Conservation (phyloP, 2,797 vertebrate genomes). For the Stomatorhinus walkeri region DNA sequence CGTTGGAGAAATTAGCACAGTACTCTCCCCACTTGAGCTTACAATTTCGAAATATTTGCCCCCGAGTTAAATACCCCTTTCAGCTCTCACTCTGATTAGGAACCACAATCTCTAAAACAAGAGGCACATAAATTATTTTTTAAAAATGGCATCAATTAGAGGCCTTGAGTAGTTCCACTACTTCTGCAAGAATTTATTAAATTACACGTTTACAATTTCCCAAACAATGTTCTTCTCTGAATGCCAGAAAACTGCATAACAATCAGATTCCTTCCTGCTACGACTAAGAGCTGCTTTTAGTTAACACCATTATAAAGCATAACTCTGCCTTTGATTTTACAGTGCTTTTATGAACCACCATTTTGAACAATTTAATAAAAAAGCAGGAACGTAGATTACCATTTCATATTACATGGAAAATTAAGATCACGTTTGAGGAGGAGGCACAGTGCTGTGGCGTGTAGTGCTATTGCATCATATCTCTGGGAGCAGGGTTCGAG, state of each 20-base stretch:
- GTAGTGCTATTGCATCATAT: neutral
- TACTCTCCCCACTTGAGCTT: slow-evolving; percentile 34
- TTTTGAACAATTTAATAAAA: neutral
- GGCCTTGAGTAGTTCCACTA: slow-evolving; percentile 41
- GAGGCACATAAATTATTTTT: slow-evolving; percentile 45
- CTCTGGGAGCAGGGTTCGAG: neutral
- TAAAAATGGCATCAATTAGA: slow-evolving; percentile 54
- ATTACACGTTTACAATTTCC: slow-evolving; percentile 37
- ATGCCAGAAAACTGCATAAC: neutral
- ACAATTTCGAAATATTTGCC: slow-evolving; percentile 53
- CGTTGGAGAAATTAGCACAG: slow-evolving; percentile 58
- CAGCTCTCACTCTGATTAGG: slow-evolving; percentile 30
- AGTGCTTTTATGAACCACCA: neutral
- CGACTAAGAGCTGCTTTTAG: neutral
- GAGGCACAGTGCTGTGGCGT: neutral
- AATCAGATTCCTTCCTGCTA: neutral
- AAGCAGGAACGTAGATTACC: neutral
- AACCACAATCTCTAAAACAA: slow-evolving; percentile 37
- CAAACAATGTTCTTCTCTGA: slow-evolving; percentile 28
- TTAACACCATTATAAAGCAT: neutral
- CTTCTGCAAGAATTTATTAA: slow-evolving; percentile 42
- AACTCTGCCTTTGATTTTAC: neutral
- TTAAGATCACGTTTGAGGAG: neutral
- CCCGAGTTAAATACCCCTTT: slow-evolving; percentile 44
- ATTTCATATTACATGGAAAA: neutral